Evolutionary conservation across 2,888 invertebrate species (phyloP).

Genomic region (Steromphala cineraria): DNA sequence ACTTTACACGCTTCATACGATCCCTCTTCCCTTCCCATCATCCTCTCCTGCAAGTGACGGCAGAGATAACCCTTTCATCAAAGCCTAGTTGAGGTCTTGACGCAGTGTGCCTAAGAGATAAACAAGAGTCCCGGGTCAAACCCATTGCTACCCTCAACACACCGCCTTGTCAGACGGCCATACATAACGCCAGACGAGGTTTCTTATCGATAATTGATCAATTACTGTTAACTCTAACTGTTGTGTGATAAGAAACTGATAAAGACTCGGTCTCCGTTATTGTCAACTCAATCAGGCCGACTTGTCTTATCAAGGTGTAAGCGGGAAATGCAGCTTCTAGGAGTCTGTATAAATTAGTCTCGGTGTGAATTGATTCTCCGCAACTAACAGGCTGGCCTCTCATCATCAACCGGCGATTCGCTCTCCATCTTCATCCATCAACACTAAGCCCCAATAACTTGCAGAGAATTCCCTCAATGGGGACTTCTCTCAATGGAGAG

Average conservation of each 20-base stretch:
- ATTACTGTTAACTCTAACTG: background rate
- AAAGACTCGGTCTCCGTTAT: background rate
- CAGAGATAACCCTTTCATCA: constrained; percentile 22
- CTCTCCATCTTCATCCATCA: too few relatives aligned
- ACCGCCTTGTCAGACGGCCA: background rate
- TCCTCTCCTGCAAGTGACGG: background rate
- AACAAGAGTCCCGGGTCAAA: background rate
- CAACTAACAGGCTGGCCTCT: too few relatives aligned
- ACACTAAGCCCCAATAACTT: too few relatives aligned
- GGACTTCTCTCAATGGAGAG: too few relatives aligned
- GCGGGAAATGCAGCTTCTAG: background rate
- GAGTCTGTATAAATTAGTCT: too few relatives aligned
- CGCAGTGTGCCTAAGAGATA: background rate
- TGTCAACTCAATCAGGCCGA: background rate
- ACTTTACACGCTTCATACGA: too few relatives aligned
- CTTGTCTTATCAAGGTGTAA: background rate
- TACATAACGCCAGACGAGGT: background rate
- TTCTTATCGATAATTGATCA: constrained; percentile 8
- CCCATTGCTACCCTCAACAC: background rate
- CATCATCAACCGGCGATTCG: too few relatives aligned
- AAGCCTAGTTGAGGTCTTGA: background rate
- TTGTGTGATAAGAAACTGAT: background rate
- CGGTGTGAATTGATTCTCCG: too few relatives aligned
- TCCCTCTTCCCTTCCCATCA: background rate
- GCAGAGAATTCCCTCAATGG: too few relatives aligned